Conservation (phyloP, 2,888 invertebrate species). For the Philereme transversata region DNA sequence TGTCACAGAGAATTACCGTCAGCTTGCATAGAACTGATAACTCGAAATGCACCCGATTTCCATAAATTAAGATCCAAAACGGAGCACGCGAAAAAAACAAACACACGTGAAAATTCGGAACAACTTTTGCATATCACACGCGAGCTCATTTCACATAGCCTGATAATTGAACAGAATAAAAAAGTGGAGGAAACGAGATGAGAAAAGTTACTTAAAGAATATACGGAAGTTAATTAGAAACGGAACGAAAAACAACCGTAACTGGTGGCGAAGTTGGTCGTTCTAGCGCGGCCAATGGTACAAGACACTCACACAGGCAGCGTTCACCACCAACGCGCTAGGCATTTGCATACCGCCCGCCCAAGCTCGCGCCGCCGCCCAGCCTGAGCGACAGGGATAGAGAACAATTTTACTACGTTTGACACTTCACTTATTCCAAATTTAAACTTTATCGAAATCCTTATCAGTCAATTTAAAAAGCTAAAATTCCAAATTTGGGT, state of each 20-base stretch:
- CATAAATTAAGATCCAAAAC: constrained; percentile 60
- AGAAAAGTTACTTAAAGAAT: constrained; percentile 83
- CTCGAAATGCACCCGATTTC: constrained; percentile 56
- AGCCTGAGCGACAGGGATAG: constrained; percentile 79
- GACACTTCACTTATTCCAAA: constrained; percentile 53
- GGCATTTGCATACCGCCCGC: constrained; percentile 85
- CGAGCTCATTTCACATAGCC: constrained; percentile 71
- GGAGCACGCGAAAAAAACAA: constrained; percentile 66
- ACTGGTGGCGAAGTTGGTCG: constrained; percentile 84
- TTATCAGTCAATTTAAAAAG: constrained; percentile 32
- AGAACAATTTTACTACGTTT: constrained; percentile 57
- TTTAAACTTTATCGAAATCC: constrained; percentile 33
- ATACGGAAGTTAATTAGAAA: constrained; percentile 84
- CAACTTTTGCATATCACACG: constrained; percentile 73
- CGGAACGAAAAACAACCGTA: constrained; percentile 85
- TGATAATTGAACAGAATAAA: constrained; percentile 63
- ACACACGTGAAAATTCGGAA: constrained; percentile 62
- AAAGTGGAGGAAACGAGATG: constrained; percentile 73
- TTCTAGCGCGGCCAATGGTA: constrained; percentile 83
- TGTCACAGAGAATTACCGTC: constrained; percentile 68
- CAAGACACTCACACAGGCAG: constrained; percentile 76
- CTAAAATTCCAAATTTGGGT: constrained; percentile 30
- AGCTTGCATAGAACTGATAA: constrained; percentile 54
- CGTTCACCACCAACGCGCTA: constrained; percentile 69
- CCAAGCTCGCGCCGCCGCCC: constrained; percentile 82